phyloP scores from a whole-genome alignment of 30 jellyfish, hydroid and myxozoan species.

The Mastigias papua region DNA sequence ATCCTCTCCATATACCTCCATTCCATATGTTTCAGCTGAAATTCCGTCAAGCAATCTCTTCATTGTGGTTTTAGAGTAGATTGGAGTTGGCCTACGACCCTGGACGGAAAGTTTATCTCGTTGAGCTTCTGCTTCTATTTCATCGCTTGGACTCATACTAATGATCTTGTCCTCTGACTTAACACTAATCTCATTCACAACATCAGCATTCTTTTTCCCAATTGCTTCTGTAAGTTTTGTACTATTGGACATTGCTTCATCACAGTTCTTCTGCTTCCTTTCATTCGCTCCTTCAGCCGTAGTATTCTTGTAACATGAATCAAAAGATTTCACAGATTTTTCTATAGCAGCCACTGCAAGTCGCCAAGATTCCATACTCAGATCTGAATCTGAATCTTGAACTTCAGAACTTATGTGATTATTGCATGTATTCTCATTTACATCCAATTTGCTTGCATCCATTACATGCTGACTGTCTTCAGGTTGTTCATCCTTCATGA shows the following conservation, averaged over 20 bases:
- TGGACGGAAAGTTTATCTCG: neutral
- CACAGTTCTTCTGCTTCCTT: no score
- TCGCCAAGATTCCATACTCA: neutral
- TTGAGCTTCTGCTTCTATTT: neutral
- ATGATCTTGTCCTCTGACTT: neutral
- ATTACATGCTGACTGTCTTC: no score
- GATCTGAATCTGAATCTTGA: neutral
- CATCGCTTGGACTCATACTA: neutral
- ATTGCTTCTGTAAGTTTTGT: no score
- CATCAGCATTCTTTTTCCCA: no score
- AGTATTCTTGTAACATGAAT: neutral
- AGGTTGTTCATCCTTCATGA: no score
- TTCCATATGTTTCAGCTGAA: neutral
- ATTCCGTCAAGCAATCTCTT: slow-evolving; percentile 9
- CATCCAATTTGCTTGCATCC: no score
- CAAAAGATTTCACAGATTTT: neutral
- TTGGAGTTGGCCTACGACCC: slow-evolving; percentile 54
- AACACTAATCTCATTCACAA: no score
- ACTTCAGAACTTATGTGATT: neutral
- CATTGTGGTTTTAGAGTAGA: slow-evolving; percentile 16
- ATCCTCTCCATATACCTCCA: slow-evolving; percentile 56
- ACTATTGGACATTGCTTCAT: no score
- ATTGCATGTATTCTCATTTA: no score
- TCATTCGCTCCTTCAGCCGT: neutral
- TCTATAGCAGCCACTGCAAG: slow-evolving; percentile 18